Percentiles rank a stretch among this genome's conserved stretches.
Conservation (phyloP, 1,140 invertebrate species). For the Caenorhabditis briggsae region DNA sequence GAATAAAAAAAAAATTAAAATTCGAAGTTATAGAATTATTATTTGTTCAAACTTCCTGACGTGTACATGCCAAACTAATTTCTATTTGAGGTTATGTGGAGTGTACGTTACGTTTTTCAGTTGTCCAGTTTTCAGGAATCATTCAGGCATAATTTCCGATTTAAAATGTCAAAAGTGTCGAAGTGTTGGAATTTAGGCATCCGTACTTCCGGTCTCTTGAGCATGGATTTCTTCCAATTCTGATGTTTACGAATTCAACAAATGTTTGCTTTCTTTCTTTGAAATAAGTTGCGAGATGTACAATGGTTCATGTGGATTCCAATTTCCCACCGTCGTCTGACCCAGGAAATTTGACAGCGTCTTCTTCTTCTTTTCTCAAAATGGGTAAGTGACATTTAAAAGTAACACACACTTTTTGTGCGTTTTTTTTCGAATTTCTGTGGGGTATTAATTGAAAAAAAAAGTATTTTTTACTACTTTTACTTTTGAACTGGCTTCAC, state of each 20-base stretch:
- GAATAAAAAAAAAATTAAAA: too few species aligned
- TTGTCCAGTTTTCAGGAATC: neutral
- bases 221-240: neutral
- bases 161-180: slow-evolving; percentile 5
- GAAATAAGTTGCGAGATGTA: neutral
- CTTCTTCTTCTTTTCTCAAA: neutral
- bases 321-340: slow-evolving; percentile 33
- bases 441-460: too few species aligned
- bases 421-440: neutral
- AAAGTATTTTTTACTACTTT: too few species aligned
- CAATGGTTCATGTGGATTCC: slow-evolving; percentile 9
- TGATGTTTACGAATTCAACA: neutral
- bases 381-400: slow-evolving; percentile 13
- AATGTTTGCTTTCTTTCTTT: neutral
- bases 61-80: too few species aligned
- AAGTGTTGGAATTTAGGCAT: neutral
- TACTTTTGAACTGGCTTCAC: too few species aligned
- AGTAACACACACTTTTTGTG: neutral
- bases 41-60: too few species aligned
- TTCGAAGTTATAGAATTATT: too few species aligned
- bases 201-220: slow-evolving; percentile 37
- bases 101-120: too few species aligned
- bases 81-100: too few species aligned
- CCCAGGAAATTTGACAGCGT: slow-evolving; percentile 37
- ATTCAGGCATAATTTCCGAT: slow-evolving; percentile 15